These are phyloP conservation scores for Agapetus fuscipes DNA, from an alignment of 2,888 invertebrate species.

Conservation along the genomic window DNA sequence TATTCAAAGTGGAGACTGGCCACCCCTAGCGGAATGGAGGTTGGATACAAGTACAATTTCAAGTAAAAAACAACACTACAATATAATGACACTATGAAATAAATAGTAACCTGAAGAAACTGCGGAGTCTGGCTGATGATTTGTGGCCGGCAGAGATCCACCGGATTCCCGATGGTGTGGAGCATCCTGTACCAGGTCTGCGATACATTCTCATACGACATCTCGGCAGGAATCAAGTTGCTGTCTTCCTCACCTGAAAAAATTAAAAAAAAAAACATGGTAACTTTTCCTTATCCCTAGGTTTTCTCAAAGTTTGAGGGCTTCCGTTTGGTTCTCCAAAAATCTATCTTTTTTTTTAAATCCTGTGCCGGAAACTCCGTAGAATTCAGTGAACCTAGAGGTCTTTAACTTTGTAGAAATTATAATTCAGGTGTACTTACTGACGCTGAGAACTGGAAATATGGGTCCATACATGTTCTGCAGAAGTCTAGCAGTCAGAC, in stretches of 20 bases:
- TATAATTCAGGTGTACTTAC: too few relatives aligned
- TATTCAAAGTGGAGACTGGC: too few relatives aligned
- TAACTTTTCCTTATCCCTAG: too few relatives aligned
- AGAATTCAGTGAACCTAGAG: too few relatives aligned
- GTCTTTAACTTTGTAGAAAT: too few relatives aligned
- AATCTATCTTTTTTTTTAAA: too few relatives aligned
- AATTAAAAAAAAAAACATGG: conserved; percentile 1
- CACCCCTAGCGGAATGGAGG: too few relatives aligned
- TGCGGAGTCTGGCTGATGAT: conserved; percentile 58
- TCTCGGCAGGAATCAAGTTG: conserved; percentile 69
- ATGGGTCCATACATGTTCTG: conserved; percentile 81
- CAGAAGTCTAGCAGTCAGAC: conserved; percentile 74
- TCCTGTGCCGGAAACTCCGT: not conserved
- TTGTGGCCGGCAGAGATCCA: conserved; percentile 80
- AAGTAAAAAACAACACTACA: not conserved
- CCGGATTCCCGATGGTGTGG: conserved; percentile 91
- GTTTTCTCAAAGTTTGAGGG: not conserved
- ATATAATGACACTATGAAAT: not conserved
- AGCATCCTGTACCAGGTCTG: conserved; percentile 95
- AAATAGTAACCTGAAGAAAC: conserved; percentile 41
- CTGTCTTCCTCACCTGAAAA: conserved; percentile 73
- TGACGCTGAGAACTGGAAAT: conserved; percentile 72
- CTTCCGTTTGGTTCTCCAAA: not conserved
- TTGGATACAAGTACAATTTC: too few relatives aligned
- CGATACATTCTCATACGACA: conserved; percentile 82